These are phyloP conservation scores for Parapristionchus giblindavisi DNA, from an alignment of 2,888 invertebrate genomes.

Conservation along the genomic window DNA sequence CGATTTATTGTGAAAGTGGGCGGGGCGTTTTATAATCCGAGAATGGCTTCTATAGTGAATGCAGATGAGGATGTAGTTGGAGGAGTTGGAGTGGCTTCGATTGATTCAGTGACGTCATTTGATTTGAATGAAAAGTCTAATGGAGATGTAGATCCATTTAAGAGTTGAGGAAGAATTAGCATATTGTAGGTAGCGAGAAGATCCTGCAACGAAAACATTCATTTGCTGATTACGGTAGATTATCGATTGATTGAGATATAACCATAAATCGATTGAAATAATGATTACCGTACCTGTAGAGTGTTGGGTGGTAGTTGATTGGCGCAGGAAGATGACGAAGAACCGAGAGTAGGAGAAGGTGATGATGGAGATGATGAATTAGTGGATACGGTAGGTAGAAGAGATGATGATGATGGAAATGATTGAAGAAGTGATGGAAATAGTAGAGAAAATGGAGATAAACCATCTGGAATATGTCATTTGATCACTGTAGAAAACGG, in stretches of 20 bases:
- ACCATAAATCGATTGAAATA: not conserved
- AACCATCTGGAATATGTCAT: not conserved
- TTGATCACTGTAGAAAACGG: not conserved
- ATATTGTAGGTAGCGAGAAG: constrained; percentile 34
- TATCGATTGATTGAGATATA: not conserved
- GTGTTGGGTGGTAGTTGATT: not conserved
- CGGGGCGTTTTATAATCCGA: not conserved
- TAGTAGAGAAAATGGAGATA: constrained; percentile 26
- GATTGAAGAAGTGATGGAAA: constrained; percentile 19
- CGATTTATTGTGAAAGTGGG: not conserved
- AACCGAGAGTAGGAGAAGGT: constrained; percentile 4
- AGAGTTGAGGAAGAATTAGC: constrained; percentile 34
- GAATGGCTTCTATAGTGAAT: constrained; percentile 24
- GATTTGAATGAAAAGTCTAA: constrained; percentile 29
- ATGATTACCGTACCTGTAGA: not conserved
- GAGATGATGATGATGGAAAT: not conserved
- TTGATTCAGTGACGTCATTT: not conserved
- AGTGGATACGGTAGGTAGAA: not conserved
- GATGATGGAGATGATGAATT: not conserved
- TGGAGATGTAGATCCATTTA: constrained; percentile 9
- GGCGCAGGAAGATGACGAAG: constrained; percentile 4
- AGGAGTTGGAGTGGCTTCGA: not conserved
- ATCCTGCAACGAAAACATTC: constrained; percentile 17
- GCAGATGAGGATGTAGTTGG: not conserved
- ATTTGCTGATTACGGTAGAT: not conserved